A percentile compares a stretch with the other conserved stretches of the same genome.
These are phyloP conservation scores for Rhinoraja longicauda DNA, from an alignment of 2,797 vertebrate genomes.

Conservation along the genomic window DNA sequence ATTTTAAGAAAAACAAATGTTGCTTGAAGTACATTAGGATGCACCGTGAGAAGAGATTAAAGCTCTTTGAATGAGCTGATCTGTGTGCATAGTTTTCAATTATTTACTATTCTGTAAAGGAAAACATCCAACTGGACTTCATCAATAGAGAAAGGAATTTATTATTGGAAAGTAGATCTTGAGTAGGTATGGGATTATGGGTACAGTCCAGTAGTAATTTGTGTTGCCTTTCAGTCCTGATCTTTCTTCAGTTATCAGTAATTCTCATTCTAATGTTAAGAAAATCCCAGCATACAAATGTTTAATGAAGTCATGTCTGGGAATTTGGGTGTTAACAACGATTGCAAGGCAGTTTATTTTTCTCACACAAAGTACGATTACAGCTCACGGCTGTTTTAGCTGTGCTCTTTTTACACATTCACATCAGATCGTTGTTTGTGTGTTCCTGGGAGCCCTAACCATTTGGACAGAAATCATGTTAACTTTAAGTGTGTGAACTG, in stretches of 20 bases:
- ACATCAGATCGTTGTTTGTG: not conserved
- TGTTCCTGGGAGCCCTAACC: not conserved
- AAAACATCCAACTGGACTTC: not conserved
- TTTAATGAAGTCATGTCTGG: not conserved
- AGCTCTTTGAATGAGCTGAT: not conserved
- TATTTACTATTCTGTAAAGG: not conserved
- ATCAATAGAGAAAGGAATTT: not conserved
- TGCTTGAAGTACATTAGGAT: not conserved
- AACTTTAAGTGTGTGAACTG: not conserved
- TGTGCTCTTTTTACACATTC: conserved; percentile 15
- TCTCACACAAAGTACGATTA: not conserved
- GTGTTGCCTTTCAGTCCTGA: not conserved
- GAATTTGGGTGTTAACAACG: not conserved
- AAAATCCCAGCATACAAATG: not conserved
- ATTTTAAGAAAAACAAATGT: not conserved
- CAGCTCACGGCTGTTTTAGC: not conserved
- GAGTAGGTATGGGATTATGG: not conserved
- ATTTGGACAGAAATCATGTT: not conserved
- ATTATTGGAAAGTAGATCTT: not conserved
- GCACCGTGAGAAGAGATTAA: too few species aligned
- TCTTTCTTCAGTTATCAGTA: not conserved
- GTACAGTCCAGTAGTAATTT: not conserved
- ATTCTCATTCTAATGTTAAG: not conserved
- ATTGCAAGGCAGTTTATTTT: not conserved
- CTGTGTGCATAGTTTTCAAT: not conserved